Evolutionary conservation across 2,888 invertebrate genomes (phyloP).

Genomic region (Oligia latruncula): DNA sequence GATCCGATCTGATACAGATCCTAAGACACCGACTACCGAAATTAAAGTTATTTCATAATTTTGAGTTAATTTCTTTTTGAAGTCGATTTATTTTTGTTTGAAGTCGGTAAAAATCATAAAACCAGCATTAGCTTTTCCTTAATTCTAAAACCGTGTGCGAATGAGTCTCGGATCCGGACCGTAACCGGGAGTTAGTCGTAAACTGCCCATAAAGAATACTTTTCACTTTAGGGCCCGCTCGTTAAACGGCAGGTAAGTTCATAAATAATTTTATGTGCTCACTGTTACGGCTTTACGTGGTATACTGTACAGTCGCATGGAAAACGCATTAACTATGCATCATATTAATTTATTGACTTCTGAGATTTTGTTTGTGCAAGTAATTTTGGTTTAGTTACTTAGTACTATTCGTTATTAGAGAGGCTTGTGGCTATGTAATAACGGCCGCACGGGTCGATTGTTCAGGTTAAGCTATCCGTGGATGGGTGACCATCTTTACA

Average conservation of each 20-base stretch:
- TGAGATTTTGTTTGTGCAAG: conserved; percentile 9
- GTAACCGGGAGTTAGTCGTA: conserved; percentile 70
- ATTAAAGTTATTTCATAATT: no score
- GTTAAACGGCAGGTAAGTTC: conserved; percentile 82
- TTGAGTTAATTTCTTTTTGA: no score
- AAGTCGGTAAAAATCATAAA: no score
- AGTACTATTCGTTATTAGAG: no score
- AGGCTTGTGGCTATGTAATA: no score
- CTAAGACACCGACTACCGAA: no score
- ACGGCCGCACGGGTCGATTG: no score
- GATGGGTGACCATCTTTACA: no score
- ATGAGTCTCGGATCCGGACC: conserved; percentile 55
- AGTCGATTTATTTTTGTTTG: no score
- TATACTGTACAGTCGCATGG: conserved; percentile 59
- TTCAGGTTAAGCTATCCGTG: no score
- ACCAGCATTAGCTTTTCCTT: neutral
- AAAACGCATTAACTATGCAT: conserved; percentile 49
- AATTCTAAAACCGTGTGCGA: conserved; percentile 46
- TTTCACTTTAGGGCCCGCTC: conserved; percentile 80
- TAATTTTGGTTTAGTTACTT: neutral
- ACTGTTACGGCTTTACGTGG: conserved; percentile 58
- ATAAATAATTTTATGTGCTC: conserved; percentile 81
- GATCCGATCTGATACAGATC: no score
- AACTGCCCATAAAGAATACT: conserved; percentile 81
- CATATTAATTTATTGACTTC: conserved; percentile 41